A percentile compares a stretch with the other conserved stretches of the same genome.
phyloP scores from a whole-genome alignment of 2,888 invertebrate genomes.

The Xanthorhoe spadicearia region DNA sequence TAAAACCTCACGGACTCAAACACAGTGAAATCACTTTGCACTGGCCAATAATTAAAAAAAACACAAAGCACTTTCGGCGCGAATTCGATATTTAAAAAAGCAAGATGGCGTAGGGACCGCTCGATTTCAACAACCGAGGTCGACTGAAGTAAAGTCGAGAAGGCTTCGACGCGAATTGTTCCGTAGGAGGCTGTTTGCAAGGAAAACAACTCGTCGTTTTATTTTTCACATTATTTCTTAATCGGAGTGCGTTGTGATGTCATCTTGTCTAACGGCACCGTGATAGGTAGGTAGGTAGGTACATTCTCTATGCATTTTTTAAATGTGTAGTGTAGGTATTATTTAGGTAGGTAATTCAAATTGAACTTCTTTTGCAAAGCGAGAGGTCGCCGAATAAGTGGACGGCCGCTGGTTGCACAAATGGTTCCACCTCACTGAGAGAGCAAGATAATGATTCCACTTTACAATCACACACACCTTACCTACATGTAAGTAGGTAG shows the following conservation, averaged over 20 bases:
- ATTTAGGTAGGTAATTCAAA: neutral
- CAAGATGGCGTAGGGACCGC: slow-evolving; percentile 66
- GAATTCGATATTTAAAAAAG: slow-evolving; percentile 60
- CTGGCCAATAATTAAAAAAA: slow-evolving; percentile 28
- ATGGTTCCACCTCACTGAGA: neutral
- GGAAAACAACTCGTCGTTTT: slow-evolving; percentile 71
- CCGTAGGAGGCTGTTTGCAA: slow-evolving; percentile 72
- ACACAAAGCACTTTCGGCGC: slow-evolving; percentile 62
- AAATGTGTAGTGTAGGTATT: neutral
- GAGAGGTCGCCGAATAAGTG: neutral
- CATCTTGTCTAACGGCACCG: slow-evolving; percentile 20
- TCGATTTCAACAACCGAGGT: slow-evolving; percentile 71
- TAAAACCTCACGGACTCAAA: slow-evolving; percentile 10
- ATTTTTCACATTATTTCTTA: slow-evolving; percentile 54
- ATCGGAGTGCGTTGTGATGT: slow-evolving; percentile 45
- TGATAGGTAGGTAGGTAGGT: too few relatives aligned
- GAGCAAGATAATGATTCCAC: neutral
- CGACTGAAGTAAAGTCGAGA: slow-evolving; percentile 76
- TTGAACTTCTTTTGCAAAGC: neutral
- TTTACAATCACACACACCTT: too few relatives aligned
- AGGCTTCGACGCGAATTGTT: slow-evolving; percentile 62
- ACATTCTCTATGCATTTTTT: neutral
- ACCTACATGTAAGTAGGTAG: too few relatives aligned
- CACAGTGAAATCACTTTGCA: slow-evolving; percentile 17
- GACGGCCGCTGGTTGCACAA: neutral